phyloP scores from a whole-genome alignment of 2,888 invertebrate genomes.

The Netelia melanura region DNA sequence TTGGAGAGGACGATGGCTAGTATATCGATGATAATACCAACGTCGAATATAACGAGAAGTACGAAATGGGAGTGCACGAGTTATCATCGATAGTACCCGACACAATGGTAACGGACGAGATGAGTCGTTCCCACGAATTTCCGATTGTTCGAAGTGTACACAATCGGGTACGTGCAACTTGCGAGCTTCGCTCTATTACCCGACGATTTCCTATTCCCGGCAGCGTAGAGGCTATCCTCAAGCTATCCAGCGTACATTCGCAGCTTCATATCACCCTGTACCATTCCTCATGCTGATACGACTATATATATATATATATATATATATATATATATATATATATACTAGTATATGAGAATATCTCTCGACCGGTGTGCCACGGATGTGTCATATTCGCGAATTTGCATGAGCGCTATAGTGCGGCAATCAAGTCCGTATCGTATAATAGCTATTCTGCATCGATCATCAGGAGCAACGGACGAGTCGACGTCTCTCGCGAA shows the following conservation, averaged over 20 bases:
- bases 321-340: neutral
- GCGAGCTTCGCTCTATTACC: slow-evolving; percentile 59
- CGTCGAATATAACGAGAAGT: slow-evolving; percentile 75
- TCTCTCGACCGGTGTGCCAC: slow-evolving; percentile 23
- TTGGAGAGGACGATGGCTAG: neutral
- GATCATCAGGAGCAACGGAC: slow-evolving; percentile 19
- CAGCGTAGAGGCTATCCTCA: slow-evolving; percentile 22
- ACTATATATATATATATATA: neutral
- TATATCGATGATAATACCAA: slow-evolving; percentile 74
- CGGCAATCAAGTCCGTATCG: neutral
- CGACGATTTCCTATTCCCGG: slow-evolving; percentile 63
- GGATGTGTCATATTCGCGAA: slow-evolving; percentile 62
- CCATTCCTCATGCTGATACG: slow-evolving; percentile 10
- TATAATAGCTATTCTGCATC: slow-evolving; percentile 19
- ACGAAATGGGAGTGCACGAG: slow-evolving; percentile 65
- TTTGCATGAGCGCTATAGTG: slow-evolving; percentile 53
- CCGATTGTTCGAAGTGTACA: slow-evolving; percentile 43
- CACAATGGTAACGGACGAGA: slow-evolving; percentile 58
- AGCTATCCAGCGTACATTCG: slow-evolving; percentile 38
- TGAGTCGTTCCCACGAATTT: slow-evolving; percentile 48
- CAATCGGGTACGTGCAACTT: slow-evolving; percentile 44
- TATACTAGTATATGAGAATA: neutral
- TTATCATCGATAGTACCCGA: slow-evolving; percentile 68
- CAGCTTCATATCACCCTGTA: slow-evolving; percentile 36
- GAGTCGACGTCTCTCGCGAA: slow-evolving; percentile 30